phyloP scores from a whole-genome alignment of 2,888 invertebrate species.

The Cryptosula pallasiana region DNA sequence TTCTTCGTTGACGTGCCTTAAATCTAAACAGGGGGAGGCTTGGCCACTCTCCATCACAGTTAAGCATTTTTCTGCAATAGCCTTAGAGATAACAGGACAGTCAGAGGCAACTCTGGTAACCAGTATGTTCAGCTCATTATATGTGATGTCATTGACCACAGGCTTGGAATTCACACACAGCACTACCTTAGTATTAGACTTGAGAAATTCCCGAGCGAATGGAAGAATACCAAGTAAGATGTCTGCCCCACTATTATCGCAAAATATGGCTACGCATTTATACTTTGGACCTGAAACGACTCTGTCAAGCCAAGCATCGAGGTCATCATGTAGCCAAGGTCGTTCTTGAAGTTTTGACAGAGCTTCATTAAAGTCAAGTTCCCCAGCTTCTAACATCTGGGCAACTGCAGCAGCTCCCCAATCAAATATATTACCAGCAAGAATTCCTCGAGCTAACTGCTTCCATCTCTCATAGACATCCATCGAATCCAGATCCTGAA shows the following conservation, averaged over 20 bases:
- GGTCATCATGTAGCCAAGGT: conserved; percentile 85
- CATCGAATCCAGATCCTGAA: too few species aligned
- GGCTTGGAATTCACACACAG: conserved; percentile 89
- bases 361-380: conserved; percentile 77
- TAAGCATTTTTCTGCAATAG: conserved; percentile 65
- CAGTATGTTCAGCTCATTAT: conserved; percentile 69
- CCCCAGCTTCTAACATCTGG: conserved; percentile 69
- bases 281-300: conserved; percentile 60
- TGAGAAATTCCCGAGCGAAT: conserved; percentile 73
- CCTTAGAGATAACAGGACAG: conserved; percentile 68
- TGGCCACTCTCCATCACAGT: conserved; percentile 85
- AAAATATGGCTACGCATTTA: conserved; percentile 84
- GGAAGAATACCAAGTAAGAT: conserved; percentile 87
- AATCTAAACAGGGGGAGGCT: conserved; percentile 88
- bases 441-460: conserved; percentile 58
- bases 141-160: conserved; percentile 90
- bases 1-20: conserved; percentile 59
- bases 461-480: conserved; percentile 54
- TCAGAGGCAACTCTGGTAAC: conserved; percentile 67
- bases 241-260: conserved; percentile 94
- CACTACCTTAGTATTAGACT: conserved; percentile 75
- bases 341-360: conserved; percentile 73
- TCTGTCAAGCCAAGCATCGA: conserved; percentile 75
- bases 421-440: conserved; percentile 89
- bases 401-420: conserved; percentile 92